A percentile compares a stretch with the other conserved stretches of the same genome.
phyloP scores from a whole-genome alignment of 2,797 vertebrate species.

The Gallirallus australis region DNA sequence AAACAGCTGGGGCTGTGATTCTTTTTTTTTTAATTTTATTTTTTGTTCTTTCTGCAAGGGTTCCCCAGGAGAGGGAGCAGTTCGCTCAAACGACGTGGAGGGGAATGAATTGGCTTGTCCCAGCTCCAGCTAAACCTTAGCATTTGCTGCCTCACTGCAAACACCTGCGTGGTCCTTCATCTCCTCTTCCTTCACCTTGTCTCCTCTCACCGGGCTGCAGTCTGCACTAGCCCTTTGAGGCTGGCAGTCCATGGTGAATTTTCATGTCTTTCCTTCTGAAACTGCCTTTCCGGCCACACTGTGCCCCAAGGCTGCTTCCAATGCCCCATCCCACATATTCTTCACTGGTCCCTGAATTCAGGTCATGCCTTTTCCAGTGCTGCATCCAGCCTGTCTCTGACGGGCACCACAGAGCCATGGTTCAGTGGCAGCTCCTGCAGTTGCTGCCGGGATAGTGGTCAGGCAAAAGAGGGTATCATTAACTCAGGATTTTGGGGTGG shows the following conservation, averaged over 20 bases:
- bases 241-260: not conserved
- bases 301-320: not conserved
- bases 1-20: not conserved
- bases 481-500: not conserved
- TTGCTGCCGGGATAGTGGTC: not conserved
- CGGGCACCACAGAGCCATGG: not conserved
- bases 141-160: not conserved
- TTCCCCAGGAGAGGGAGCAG: conserved; percentile 32
- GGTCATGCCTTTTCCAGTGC: not conserved
- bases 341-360: not conserved
- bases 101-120: not conserved
- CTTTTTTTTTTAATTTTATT: too few species aligned
- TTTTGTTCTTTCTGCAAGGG: not conserved
- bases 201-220: not conserved
- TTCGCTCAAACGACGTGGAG: not conserved
- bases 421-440: not conserved
- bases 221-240: not conserved
- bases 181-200: not conserved
- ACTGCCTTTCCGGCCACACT: not conserved
- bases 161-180: not conserved
- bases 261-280: not conserved
- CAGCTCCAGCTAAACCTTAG: not conserved
- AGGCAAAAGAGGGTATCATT: not conserved
- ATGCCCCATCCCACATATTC: fast-evolving
- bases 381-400: fast-evolving